These are phyloP conservation scores for Tapirus indicus DNA, from an alignment of 2,797 vertebrate species.

Conservation along the genomic window DNA sequence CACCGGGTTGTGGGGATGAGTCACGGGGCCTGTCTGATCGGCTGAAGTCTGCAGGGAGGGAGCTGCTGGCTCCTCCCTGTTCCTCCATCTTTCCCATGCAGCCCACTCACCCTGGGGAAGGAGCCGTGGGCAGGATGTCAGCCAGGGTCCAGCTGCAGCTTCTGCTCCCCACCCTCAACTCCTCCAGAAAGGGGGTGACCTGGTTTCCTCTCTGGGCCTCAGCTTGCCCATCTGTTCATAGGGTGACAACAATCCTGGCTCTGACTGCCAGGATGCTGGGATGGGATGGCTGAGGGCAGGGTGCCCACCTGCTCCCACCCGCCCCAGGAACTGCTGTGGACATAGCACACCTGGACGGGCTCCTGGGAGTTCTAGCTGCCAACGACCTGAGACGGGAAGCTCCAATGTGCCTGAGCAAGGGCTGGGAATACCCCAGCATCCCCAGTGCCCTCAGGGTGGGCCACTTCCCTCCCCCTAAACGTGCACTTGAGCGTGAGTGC, in stretches of 20 bases:
- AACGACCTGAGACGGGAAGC: not conserved
- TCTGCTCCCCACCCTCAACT: not conserved
- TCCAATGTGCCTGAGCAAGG: not conserved
- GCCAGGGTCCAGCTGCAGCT: not conserved
- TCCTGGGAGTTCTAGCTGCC: not conserved
- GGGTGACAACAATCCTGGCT: not conserved
- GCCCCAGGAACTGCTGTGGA: not conserved
- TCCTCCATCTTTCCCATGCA: not conserved
- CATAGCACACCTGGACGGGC: not conserved
- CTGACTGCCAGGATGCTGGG: not conserved
- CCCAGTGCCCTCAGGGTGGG: not conserved
- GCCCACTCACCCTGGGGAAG: not conserved
- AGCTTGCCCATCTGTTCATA: conserved; percentile 14
- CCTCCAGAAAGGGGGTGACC: not conserved
- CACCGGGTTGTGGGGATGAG: not conserved
- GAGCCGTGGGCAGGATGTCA: not conserved
- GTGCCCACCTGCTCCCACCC: not conserved
- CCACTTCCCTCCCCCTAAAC: not conserved
- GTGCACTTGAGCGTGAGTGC: not conserved
- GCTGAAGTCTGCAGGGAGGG: not conserved
- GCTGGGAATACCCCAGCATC: not conserved
- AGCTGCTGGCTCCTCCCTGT: not conserved
- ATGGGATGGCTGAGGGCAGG: not conserved
- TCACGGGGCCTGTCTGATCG: not conserved
- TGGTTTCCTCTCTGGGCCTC: not conserved